These are phyloP conservation scores for Paedocypris micromegethes DNA, from an alignment of 2,797 vertebrate species.

Conservation along the genomic window DNA sequence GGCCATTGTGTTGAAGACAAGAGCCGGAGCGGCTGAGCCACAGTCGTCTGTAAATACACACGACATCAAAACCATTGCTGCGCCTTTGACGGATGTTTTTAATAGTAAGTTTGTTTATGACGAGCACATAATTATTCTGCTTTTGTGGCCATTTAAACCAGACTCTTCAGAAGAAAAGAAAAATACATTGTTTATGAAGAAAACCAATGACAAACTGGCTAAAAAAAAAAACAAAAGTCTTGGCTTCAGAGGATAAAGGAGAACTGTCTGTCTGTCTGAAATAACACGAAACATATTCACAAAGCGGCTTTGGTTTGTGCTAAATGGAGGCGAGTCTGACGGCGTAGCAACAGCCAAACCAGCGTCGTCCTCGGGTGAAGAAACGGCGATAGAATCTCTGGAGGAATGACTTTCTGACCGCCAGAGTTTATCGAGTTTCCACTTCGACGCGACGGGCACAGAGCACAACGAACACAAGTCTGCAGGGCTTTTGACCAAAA, in stretches of 20 bases:
- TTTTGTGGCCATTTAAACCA: constrained; percentile 55
- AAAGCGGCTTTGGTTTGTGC: constrained; percentile 2
- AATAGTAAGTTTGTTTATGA: constrained; percentile 50
- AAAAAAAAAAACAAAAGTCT: constrained; percentile 39
- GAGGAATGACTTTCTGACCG: constrained; percentile 11
- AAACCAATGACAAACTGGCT: constrained; percentile 49
- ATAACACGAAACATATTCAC: constrained; percentile 28
- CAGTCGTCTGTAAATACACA: constrained; percentile 44
- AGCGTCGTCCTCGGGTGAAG: neutral
- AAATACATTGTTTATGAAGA: constrained; percentile 54
- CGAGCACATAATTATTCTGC: constrained; percentile 45
- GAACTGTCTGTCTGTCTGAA: constrained; percentile 28
- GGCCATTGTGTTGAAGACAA: constrained; percentile 56
- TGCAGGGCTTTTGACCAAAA: too few relatives aligned
- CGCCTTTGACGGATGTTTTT: constrained; percentile 34
- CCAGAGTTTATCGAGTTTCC: neutral
- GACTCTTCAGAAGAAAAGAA: constrained; percentile 51
- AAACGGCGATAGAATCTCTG: constrained; percentile 7
- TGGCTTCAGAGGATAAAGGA: constrained; percentile 30
- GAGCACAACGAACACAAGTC: too few relatives aligned
- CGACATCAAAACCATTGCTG: constrained; percentile 55
- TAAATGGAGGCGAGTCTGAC: neutral
- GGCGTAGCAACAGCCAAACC: constrained; percentile 5
- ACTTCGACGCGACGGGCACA: too few relatives aligned
- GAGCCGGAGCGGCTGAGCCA: constrained; percentile 33